These are phyloP conservation scores for Decapterus maruadsi DNA, from an alignment of 2,797 vertebrate species.

Conservation along the genomic window DNA sequence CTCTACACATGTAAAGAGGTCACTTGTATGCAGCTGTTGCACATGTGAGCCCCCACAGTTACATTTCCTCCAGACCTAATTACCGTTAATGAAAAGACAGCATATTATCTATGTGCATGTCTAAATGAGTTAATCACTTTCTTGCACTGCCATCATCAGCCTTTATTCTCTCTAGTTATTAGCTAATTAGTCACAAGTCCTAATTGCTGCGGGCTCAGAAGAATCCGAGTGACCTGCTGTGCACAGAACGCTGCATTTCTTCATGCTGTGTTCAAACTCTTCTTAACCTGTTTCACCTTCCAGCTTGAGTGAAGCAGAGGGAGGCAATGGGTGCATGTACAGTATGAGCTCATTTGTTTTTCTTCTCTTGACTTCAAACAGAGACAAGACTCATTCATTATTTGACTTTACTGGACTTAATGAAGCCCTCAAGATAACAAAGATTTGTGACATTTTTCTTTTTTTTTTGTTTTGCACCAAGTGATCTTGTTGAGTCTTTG, in stretches of 20 bases:
- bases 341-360: accelerated
- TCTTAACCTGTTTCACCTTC: slow-evolving; percentile 48
- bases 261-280: slow-evolving; percentile 42
- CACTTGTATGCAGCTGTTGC: slow-evolving; percentile 25
- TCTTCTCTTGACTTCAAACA: slow-evolving; percentile 42
- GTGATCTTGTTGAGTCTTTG: background rate
- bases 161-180: slow-evolving; percentile 66
- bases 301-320: slow-evolving; percentile 26
- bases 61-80: slow-evolving; percentile 61
- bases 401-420: slow-evolving; percentile 31
- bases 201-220: slow-evolving; percentile 61
- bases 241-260: slow-evolving; percentile 30
- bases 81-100: slow-evolving; percentile 63
- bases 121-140: slow-evolving; percentile 65
- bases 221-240: slow-evolving; percentile 56
- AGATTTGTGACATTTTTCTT: slow-evolving; percentile 2
- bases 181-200: slow-evolving; percentile 70
- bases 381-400: slow-evolving; percentile 30
- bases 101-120: slow-evolving; percentile 61
- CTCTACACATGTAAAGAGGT: slow-evolving; percentile 38
- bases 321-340: background rate
- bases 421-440: slow-evolving; percentile 29
- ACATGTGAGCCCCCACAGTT: slow-evolving; percentile 13
- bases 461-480: slow-evolving; percentile 3
- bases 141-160: slow-evolving; percentile 57